phyloP scores from a whole-genome alignment of 2,888 invertebrate species.

The Cheilosia impressa region DNA sequence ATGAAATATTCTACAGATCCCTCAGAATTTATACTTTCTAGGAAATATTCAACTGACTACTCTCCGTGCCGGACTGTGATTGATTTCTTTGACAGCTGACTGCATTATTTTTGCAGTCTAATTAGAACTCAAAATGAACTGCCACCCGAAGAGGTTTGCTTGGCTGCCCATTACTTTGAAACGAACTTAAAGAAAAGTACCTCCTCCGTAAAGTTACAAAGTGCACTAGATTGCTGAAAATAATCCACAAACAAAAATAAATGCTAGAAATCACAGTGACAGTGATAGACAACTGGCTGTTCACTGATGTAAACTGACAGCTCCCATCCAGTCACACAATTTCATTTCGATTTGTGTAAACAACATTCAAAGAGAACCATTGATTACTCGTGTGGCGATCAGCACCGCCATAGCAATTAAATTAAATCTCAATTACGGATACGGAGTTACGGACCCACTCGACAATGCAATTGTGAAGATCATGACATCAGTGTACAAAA shows the following conservation, averaged over 20 bases:
- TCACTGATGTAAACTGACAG: constrained; percentile 34
- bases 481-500: constrained; percentile 39
- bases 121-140: too few relatives aligned
- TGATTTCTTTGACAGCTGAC: too few relatives aligned
- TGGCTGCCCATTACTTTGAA: too few relatives aligned
- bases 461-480: constrained; percentile 11
- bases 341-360: constrained; percentile 26
- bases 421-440: constrained; percentile 54
- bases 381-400: constrained; percentile 44
- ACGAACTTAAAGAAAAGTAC: too few relatives aligned
- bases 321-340: constrained; percentile 30
- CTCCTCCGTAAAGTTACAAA: too few relatives aligned
- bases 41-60: too few relatives aligned
- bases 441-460: neutral
- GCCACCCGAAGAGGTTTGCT: too few relatives aligned
- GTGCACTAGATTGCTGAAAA: too few relatives aligned
- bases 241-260: neutral
- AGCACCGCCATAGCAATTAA: constrained; percentile 10
- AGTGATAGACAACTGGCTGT: neutral
- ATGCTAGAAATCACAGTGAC: constrained; percentile 11
- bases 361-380: constrained; percentile 52
- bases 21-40: too few relatives aligned
- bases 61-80: too few relatives aligned
- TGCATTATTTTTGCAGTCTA: too few relatives aligned
- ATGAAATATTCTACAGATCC: too few relatives aligned